Evolutionary conservation across 2,888 invertebrate species (phyloP).

Genomic region (Agonopterix arenella): DNA sequence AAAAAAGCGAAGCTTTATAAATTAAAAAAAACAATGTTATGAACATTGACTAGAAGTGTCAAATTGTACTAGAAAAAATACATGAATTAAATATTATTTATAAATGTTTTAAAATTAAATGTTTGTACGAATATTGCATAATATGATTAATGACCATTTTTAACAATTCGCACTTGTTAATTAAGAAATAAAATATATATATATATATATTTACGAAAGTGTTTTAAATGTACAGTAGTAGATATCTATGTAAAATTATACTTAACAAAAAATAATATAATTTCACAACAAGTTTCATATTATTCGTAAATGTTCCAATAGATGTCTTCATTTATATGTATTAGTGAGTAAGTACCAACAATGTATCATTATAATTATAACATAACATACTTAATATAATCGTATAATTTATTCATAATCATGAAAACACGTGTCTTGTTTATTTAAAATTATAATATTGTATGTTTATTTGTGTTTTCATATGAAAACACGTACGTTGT

Average conservation of each 20-base stretch:
- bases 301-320: too few relatives aligned
- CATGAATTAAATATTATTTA: slow-evolving; percentile 8
- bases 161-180: slow-evolving; percentile 29
- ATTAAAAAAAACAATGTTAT: slow-evolving; percentile 12
- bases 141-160: slow-evolving; percentile 29
- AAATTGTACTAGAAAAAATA: slow-evolving; percentile 24
- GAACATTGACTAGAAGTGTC: slow-evolving; percentile 23
- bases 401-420: too few relatives aligned
- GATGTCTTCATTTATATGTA: too few relatives aligned
- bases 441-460: too few relatives aligned
- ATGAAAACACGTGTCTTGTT: too few relatives aligned
- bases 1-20: slow-evolving; percentile 38
- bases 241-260: neutral
- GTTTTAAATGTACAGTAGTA: slow-evolving; percentile 30
- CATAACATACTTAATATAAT: too few relatives aligned
- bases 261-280: too few relatives aligned
- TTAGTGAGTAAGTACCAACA: too few relatives aligned
- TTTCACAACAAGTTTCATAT: too few relatives aligned
- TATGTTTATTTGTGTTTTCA: too few relatives aligned
- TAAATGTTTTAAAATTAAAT: slow-evolving; percentile 24
- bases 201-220: slow-evolving; percentile 23
- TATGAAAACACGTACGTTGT: too few relatives aligned
- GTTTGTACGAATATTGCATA: slow-evolving; percentile 27
- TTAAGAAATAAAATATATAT: slow-evolving; percentile 15
- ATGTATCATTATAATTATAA: too few relatives aligned